A percentile compares a stretch with the other conserved stretches of the same genome.
Conservation (phyloP, 1,140 invertebrate species). For the Probaryconus sp. region DNA sequence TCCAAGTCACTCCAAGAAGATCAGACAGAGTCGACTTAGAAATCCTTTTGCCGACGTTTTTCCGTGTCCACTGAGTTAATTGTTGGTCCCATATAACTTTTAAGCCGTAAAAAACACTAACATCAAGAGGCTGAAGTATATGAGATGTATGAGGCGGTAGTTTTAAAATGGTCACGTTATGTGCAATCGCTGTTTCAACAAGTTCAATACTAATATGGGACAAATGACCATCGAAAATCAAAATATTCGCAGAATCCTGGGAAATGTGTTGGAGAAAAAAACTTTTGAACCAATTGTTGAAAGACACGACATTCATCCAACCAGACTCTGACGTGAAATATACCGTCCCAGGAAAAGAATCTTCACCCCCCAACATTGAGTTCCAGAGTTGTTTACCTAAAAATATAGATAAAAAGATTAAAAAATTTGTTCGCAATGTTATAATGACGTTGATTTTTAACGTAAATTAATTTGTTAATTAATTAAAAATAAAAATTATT, state of each 20-base stretch:
- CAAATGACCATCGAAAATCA: constrained; percentile 1
- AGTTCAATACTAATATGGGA: constrained; percentile 14
- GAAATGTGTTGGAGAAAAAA: neutral
- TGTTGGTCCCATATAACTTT: neutral
- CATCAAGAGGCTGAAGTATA: constrained; percentile 5
- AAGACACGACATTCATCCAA: neutral
- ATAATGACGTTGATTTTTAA: too few species aligned
- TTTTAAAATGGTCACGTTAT: constrained; percentile 9
- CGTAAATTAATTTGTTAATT: neutral
- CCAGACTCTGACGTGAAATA: neutral
- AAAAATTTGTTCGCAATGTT: too few species aligned
- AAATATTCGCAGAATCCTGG: neutral
- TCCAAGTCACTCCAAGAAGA: constrained; percentile 10
- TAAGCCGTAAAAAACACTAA: constrained; percentile 1
- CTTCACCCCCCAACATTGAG: neutral
- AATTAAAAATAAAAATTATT: neutral
- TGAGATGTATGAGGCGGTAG: constrained; percentile 8
- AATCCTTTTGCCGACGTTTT: constrained; percentile 9
- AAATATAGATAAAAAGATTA: too few species aligned
- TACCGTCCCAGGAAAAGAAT: neutral
- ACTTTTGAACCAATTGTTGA: neutral
- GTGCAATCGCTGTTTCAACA: neutral
- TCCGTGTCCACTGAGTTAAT: neutral
- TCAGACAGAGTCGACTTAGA: neutral
- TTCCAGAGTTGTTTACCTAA: constrained; percentile 3